A percentile compares a stretch with the other conserved stretches of the same genome.
These are phyloP conservation scores for Mionectes olivaceus DNA, from an alignment of 2,797 vertebrate genomes.

Conservation along the genomic window DNA sequence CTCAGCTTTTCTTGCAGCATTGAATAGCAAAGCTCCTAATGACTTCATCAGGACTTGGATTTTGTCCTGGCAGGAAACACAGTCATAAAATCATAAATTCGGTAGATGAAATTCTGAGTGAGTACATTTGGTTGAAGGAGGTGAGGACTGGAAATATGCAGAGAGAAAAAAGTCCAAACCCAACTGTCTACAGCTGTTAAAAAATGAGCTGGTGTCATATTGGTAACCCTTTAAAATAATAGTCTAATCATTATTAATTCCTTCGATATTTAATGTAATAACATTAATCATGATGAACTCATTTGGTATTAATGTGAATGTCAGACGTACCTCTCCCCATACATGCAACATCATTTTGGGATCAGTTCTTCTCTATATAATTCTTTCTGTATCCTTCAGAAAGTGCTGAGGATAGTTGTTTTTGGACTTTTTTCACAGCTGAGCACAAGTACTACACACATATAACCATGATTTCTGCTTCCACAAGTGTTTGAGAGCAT, in stretches of 20 bases:
- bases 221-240: conserved; percentile 69
- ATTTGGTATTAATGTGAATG: conserved; percentile 67
- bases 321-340: conserved; percentile 13
- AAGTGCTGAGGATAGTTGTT: conserved; percentile 37
- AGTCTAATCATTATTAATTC: conserved; percentile 72
- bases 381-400: neutral
- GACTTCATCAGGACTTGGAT: conserved; percentile 38
- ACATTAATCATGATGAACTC: conserved; percentile 68
- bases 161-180: conserved; percentile 41
- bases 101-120: conserved; percentile 44
- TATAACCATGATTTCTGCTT: neutral
- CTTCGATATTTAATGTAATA: conserved; percentile 63
- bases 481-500: neutral
- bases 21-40: conserved; percentile 23
- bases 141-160: conserved; percentile 31
- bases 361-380: neutral
- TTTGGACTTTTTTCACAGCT: neutral
- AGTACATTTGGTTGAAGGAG: conserved; percentile 44
- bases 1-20: neutral
- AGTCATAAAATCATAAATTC: conserved; percentile 54
- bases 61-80: conserved; percentile 42
- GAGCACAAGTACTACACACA: neutral
- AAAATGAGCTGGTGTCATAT: conserved; percentile 60
- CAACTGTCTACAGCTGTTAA: conserved; percentile 52
- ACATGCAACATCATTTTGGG: neutral